Conservation (phyloP, 2,113 vertebrate species). For the Glareola pratincola region DNA sequence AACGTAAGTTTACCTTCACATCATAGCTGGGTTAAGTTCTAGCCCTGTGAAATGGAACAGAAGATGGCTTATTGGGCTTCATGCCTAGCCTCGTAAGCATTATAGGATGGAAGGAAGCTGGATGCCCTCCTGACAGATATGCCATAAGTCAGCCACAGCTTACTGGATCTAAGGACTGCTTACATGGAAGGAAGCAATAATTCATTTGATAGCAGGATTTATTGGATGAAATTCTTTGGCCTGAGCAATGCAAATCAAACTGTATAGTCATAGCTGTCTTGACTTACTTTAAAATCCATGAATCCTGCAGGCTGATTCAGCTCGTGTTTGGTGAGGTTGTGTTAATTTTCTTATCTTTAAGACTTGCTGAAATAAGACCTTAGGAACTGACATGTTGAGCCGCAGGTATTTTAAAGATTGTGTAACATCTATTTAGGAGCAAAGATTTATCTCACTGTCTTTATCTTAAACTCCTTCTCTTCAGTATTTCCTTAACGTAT, state of each 20-base stretch:
- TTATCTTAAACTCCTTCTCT: neutral
- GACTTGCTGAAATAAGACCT: neutral
- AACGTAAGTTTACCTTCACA: neutral
- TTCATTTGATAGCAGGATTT: neutral
- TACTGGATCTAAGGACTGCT: conserved; percentile 34
- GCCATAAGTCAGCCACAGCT: conserved; percentile 23
- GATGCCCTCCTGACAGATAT: conserved; percentile 15
- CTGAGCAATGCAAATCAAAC: conserved; percentile 13
- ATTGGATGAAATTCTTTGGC: conserved; percentile 3
- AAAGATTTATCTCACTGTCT: neutral
- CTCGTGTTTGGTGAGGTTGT: neutral
- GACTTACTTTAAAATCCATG: neutral
- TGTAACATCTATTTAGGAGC: neutral
- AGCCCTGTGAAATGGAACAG: neutral
- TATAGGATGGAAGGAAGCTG: conserved; percentile 9
- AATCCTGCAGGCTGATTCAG: neutral
- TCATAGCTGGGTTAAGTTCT: neutral
- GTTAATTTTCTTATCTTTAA: neutral
- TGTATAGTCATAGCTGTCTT: neutral
- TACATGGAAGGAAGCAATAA: conserved; percentile 11
- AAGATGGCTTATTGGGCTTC: conserved; percentile 18
- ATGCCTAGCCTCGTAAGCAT: neutral
- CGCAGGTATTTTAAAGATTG: neutral
- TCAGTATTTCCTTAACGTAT: neutral
- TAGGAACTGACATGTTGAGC: neutral